Evolutionary conservation across 1,140 invertebrate species (phyloP).

Genomic region (Heliconius congener): DNA sequence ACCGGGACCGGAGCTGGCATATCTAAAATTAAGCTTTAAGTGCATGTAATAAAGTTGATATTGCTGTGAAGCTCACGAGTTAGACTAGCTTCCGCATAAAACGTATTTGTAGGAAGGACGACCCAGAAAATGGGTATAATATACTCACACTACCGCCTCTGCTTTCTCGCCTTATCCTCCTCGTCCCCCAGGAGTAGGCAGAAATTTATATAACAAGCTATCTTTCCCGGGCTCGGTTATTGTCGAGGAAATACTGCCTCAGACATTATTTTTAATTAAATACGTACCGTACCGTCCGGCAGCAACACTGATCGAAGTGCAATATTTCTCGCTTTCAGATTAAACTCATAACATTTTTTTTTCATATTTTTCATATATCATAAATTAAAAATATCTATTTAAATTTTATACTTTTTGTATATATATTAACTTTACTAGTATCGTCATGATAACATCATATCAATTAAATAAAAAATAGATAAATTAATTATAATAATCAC

Average conservation of each 20-base stretch:
- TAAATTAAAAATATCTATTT: not conserved
- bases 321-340: constrained; percentile 36
- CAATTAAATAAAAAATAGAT: too few species aligned
- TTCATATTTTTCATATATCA: not conserved
- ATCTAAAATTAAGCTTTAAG: constrained; percentile 45
- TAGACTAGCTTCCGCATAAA: constrained; percentile 80
- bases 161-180: constrained; percentile 74
- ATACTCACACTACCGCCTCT: constrained; percentile 77
- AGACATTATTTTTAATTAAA: constrained; percentile 81
- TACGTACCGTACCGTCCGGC: constrained; percentile 62
- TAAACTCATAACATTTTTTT: not conserved
- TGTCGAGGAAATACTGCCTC: constrained; percentile 75
- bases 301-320: constrained; percentile 47
- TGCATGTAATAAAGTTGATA: constrained; percentile 44
- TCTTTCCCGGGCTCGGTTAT: constrained; percentile 75
- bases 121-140: constrained; percentile 82
- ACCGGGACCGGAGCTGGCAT: constrained; percentile 51
- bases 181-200: constrained; percentile 75
- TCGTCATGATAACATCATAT: too few species aligned
- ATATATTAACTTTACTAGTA: too few species aligned
- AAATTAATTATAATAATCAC: too few species aligned
- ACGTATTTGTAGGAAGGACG: constrained; percentile 81
- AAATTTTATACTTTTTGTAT: too few species aligned
- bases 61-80: constrained; percentile 42
- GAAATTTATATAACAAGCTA: constrained; percentile 81